Evolutionary conservation across 2,113 vertebrate genomes (phyloP).

Genomic region (Sapajus apella): DNA sequence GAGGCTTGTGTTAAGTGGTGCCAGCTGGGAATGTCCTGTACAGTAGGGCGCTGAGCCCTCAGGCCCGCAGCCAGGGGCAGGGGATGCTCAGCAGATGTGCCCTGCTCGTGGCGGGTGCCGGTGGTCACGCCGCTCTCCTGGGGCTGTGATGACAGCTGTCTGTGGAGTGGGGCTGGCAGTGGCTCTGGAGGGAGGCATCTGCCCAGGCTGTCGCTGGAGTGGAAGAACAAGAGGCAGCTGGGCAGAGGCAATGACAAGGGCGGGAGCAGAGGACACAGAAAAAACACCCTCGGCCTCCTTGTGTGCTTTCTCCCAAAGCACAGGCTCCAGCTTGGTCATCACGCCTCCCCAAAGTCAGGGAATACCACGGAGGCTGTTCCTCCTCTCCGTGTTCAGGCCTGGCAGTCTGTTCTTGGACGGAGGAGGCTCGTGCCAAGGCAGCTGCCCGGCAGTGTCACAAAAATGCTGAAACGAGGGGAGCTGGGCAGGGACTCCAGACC

Average conservation of each 20-base stretch:
- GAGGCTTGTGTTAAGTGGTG: not conserved
- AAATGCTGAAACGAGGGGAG: not conserved
- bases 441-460: not conserved
- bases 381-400: not conserved
- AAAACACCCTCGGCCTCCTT: not conserved
- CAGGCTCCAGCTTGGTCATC: conserved; percentile 17
- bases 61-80: conserved; percentile 55
- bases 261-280: conserved; percentile 56
- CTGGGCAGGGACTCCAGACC: not conserved
- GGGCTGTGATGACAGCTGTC: conserved; percentile 75
- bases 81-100: conserved; percentile 78
- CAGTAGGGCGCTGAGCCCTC: not conserved
- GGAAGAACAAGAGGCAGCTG: conserved; percentile 77
- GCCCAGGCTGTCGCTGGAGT: conserved; percentile 34
- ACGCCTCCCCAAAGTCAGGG: conserved; percentile 29
- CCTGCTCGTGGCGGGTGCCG: conserved; percentile 61
- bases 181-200: conserved; percentile 71
- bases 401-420: not conserved
- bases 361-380: not conserved
- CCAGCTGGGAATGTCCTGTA: conserved; percentile 45
- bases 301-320: conserved; percentile 5
- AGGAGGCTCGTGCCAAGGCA: not conserved
- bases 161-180: conserved; percentile 74
- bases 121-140: conserved; percentile 67
- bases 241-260: conserved; percentile 63